Conservation (phyloP, 2,113 vertebrate genomes). For the Nothobranchius kuhntae region DNA sequence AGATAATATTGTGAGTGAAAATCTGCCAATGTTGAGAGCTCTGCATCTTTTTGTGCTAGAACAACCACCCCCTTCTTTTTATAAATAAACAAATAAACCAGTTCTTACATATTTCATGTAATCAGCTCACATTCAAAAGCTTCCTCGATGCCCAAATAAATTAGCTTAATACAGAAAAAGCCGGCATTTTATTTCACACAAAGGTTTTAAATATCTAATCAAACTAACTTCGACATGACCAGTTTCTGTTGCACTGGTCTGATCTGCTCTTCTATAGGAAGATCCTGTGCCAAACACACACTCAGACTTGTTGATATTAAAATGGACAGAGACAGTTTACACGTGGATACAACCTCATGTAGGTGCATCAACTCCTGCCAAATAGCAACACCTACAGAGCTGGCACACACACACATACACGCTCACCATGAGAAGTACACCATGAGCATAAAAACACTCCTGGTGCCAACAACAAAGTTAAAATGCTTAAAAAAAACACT, state of each 20-base stretch:
- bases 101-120: too few relatives aligned
- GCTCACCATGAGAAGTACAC: background rate
- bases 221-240: background rate
- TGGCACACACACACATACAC: background rate
- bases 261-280: background rate
- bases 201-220: background rate
- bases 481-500: background rate
- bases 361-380: conserved; percentile 15
- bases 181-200: too few relatives aligned
- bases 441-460: background rate
- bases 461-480: background rate
- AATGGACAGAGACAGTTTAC: background rate
- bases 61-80: too few relatives aligned
- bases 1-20: too few relatives aligned
- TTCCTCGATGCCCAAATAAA: too few relatives aligned
- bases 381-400: conserved; percentile 31
- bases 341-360: background rate
- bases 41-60: too few relatives aligned
- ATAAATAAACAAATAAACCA: too few relatives aligned
- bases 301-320: background rate
- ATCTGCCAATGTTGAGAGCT: too few relatives aligned
- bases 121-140: too few relatives aligned
- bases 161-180: too few relatives aligned
- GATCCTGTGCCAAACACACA: background rate
- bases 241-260: too few relatives aligned